Conservation (phyloP, 2,888 invertebrate species). For the Leptinotarsa peninsularis region DNA sequence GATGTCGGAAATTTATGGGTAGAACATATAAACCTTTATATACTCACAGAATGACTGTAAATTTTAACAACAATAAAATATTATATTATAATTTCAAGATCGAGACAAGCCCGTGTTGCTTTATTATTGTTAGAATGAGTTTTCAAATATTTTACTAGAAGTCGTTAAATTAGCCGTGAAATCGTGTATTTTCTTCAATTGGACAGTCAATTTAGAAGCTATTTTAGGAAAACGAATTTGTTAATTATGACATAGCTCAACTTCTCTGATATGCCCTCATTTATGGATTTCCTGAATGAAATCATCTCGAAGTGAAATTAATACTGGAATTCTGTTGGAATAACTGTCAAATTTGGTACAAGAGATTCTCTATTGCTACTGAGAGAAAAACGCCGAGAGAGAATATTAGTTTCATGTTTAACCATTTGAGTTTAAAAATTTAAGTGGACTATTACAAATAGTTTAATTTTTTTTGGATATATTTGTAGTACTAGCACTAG, state of each 20-base stretch:
- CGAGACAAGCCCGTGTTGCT: slow-evolving; percentile 21
- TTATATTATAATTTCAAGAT: slow-evolving; percentile 40
- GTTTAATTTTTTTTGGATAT: too few species aligned
- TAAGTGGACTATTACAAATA: too few species aligned
- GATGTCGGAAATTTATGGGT: slow-evolving; percentile 57
- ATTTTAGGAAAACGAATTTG: slow-evolving; percentile 18
- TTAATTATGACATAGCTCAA: slow-evolving; percentile 7
- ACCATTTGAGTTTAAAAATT: too few species aligned
- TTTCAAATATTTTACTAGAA: slow-evolving; percentile 25
- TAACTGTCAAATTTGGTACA: too few species aligned
- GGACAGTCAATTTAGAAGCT: slow-evolving; percentile 19
- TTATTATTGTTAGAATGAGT: slow-evolving; percentile 23
- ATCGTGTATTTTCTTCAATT: slow-evolving; percentile 23
- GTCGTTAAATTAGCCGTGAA: slow-evolving; percentile 30
- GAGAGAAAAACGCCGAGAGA: too few species aligned
- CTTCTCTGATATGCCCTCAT: not conserved
- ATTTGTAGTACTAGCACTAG: too few species aligned
- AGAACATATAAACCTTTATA: slow-evolving; percentile 63
- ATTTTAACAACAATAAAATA: slow-evolving; percentile 62
- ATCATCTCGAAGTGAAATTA: not conserved
- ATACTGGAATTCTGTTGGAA: not conserved
- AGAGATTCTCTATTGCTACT: too few species aligned
- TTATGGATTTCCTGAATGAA: slow-evolving; percentile 8
- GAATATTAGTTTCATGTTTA: too few species aligned
- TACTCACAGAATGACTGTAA: slow-evolving; percentile 59